Base-by-base conservation (phyloP, 2,797 vertebrate species). In the Somateria mollissima region DNA sequence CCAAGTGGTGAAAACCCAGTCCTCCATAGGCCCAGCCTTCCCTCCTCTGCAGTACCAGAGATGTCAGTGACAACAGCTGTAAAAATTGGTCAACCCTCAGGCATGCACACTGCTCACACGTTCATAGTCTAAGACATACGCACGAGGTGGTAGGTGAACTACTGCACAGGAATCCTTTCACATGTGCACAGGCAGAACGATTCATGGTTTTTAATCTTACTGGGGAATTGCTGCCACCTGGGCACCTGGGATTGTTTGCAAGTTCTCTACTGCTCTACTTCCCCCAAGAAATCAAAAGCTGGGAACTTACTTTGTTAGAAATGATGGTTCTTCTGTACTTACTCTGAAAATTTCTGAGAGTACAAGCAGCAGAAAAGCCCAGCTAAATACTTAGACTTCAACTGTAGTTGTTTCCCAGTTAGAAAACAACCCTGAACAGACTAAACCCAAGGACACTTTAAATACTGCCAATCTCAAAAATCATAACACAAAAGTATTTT, bases 1-100 rank as follows among this genome's bases (percentile, higher is more conserved):
- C 0, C 2, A 34, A 1, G 12, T 13, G 43, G 7, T 1, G 0
- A 16, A n/a, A 64, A 28, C 27, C 6, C 57, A 69, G 39, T 4
- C 19, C 5, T 20, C 6, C 24, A 22, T 19, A 61, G 61, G 39
- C 20, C 8, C 18, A 75, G n/a, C 43, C 45, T n/a, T 81, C 36
- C 47, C 27, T 56, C 17, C 13, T 43, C 39, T 2, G 60, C 7
- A n/a, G 34, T 41, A 67, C 8, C 19, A 10, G 4, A 45, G 49
- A 11, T 6, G 18, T 3, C 47, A 21, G 4, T 0, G 17, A 67
- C 27, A 87, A 77, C 6, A 21, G 13, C 51, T n/a, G 49, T 24
- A 32, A 30, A 51, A 30, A 30, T 20, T 24, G 27, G 39, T 77
- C 30, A 64, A 27, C 19, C 32, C 2, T 13, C 39, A 43, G 84